Evolutionary conservation across 2,888 invertebrate genomes (phyloP), one percentile per base, ranked within the genome.

Genomic region (Phymatocera aterrima): DNA sequence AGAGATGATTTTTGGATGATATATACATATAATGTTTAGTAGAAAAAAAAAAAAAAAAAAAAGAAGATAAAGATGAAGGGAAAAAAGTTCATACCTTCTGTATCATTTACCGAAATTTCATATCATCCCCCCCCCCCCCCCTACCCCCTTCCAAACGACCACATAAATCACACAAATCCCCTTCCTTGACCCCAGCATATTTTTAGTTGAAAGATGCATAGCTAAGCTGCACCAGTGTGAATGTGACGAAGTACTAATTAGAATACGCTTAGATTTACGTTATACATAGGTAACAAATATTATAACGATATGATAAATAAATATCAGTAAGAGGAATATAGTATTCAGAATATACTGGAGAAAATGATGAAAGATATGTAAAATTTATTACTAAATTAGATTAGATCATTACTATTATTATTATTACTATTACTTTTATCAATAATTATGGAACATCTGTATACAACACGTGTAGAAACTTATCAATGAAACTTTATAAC

Each of bases 321-420:
- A 15, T 57, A 70, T 70, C 37, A 24, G 34, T 64, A 34, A 37
- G n/a, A n/a, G n/a, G n/a, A 64, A 34, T 37, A 3, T 64, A 64
- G 64, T 37, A 68, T 46, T 68, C 18, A 68, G 21, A 57, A 57
- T 8, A 18, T 18, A n/a, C 21, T 28, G 46, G 46, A 68, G 24
- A 46, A 43, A 46, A 54, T 74, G 54, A 78, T 72, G 10, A 54
- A 37, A 70, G 54, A 68, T 78, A 72, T 72, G 78, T 78, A 78
- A 74, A 78, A 46, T 72, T 74, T 57, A 74, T 57, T 51, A n/a
- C n/a, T n/a, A n/a, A n/a, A 68, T 57, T 78, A 78, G 60, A 15
- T 54, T 78, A 72, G 37, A 24, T 28, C 8, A 34, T 77, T 57
- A 57, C 24, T 57, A 57, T 57, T 57, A 57, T 54, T 54, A 54